Evolutionary conservation across 2,888 invertebrate genomes (phyloP).

Genomic region (Aelia acuminata): DNA sequence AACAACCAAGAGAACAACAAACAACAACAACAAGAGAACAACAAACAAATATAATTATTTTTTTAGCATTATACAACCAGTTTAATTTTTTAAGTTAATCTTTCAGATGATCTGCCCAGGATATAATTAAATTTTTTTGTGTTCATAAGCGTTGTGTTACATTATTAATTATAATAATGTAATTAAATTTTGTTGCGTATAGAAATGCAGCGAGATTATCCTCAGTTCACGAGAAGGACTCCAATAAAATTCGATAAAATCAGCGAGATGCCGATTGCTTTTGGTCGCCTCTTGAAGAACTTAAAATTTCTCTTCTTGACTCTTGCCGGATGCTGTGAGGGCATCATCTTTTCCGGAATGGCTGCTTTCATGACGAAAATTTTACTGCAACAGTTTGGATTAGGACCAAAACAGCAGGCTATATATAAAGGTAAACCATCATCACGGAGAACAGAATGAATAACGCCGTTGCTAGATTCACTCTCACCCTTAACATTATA

Average conservation of each 20-base stretch:
- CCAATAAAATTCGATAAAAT: slow-evolving; percentile 72
- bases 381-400: slow-evolving; percentile 86
- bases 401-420: slow-evolving; percentile 82
- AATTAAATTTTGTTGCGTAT: neutral
- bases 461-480: too few species aligned
- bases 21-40: too few species aligned
- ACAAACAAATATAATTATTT: too few species aligned
- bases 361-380: slow-evolving; percentile 87
- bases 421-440: neutral
- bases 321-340: slow-evolving; percentile 84
- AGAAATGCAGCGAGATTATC: slow-evolving; percentile 57
- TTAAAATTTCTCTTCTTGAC: slow-evolving; percentile 86
- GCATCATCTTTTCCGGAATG: slow-evolving; percentile 80
- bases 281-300: slow-evolving; percentile 78
- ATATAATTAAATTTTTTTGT: too few species aligned
- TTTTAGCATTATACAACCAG: too few species aligned
- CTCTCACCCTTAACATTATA: too few species aligned
- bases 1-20: too few species aligned
- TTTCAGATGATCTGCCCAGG: too few species aligned
- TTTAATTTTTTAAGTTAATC: neutral
- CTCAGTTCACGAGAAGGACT: slow-evolving; percentile 69
- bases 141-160: too few species aligned
- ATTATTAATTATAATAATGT: too few species aligned
- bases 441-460: neutral
- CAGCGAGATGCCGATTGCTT: slow-evolving; percentile 77